phyloP scores from a whole-genome alignment of 2,113 vertebrate species.

The Corynorhinus townsendii region DNA sequence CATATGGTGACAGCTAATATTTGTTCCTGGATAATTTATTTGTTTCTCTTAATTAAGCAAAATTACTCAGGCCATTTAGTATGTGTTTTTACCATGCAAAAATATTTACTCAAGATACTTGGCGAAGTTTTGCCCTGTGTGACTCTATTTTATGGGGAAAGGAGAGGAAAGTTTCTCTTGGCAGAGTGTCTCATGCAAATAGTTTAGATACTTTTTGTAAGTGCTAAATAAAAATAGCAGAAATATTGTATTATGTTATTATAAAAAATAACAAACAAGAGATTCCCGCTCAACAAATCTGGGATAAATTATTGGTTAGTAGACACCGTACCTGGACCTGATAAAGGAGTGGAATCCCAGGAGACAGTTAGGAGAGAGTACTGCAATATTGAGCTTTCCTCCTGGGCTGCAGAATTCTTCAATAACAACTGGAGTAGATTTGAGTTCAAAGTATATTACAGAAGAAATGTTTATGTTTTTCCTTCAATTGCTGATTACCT shows the following conservation, averaged over 20 bases:
- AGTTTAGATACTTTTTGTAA: slow-evolving; percentile 16
- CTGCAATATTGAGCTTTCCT: background rate
- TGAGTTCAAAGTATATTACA: background rate
- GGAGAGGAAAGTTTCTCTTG: slow-evolving; percentile 6
- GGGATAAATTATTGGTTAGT: background rate
- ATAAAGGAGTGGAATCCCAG: background rate
- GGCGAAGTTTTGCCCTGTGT: background rate
- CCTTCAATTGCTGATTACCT: background rate
- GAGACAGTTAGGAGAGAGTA: background rate
- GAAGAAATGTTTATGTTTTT: background rate
- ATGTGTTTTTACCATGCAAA: slow-evolving; percentile 19
- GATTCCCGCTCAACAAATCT: background rate
- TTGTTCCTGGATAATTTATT: background rate
- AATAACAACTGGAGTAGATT: background rate
- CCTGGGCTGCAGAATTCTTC: background rate
- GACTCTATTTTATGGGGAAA: background rate
- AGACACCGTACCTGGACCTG: background rate
- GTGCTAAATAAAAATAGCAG: slow-evolving; percentile 33
- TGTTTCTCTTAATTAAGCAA: background rate
- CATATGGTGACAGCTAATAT: background rate
- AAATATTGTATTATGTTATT: background rate
- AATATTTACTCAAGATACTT: background rate
- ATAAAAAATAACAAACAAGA: background rate
- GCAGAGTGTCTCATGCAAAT: background rate
- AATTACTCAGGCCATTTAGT: background rate